A percentile compares a stretch with the other conserved stretches of the same genome.
Evolutionary conservation across 2,113 vertebrate genomes (phyloP).

Genomic region (Elephas maximus): DNA sequence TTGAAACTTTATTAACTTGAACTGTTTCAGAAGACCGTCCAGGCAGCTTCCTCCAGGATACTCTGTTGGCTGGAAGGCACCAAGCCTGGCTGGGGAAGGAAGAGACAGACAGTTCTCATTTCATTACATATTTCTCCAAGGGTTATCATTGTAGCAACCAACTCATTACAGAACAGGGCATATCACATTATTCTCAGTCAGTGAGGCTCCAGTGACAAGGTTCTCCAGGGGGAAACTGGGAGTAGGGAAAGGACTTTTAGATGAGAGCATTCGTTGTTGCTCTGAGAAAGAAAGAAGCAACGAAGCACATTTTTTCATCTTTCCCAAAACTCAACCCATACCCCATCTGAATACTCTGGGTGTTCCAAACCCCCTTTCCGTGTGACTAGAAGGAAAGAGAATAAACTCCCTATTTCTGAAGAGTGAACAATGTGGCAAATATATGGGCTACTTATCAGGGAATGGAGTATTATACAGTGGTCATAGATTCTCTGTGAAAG

Average conservation of each 20-base stretch:
- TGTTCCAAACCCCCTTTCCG: not conserved
- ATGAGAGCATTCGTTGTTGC: not conserved
- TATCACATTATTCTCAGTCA: conserved; percentile 56
- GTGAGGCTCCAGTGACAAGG: not conserved
- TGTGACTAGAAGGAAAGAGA: not conserved
- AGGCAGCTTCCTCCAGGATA: conserved; percentile 27
- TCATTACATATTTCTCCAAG: conserved; percentile 42
- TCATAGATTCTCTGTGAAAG: not conserved
- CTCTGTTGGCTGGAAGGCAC: not conserved
- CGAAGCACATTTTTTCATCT: not conserved
- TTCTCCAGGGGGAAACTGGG: not conserved
- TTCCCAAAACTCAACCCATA: not conserved
- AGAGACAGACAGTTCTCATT: conserved; percentile 41
- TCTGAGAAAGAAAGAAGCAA: not conserved
- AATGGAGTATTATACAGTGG: not conserved
- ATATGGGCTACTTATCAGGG: not conserved
- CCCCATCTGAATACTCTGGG: not conserved
- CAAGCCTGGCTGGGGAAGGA: not conserved
- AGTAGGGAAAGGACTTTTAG: not conserved
- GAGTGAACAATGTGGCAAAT: not conserved
- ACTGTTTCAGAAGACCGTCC: conserved; percentile 38
- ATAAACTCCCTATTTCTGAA: not conserved
- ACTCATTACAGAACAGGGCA: conserved; percentile 46
- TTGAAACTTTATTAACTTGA: conserved; percentile 64
- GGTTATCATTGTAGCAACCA: conserved; percentile 31